phyloP scores from a whole-genome alignment of 2,797 vertebrate genomes.

The Eurystomus glaucurus region DNA sequence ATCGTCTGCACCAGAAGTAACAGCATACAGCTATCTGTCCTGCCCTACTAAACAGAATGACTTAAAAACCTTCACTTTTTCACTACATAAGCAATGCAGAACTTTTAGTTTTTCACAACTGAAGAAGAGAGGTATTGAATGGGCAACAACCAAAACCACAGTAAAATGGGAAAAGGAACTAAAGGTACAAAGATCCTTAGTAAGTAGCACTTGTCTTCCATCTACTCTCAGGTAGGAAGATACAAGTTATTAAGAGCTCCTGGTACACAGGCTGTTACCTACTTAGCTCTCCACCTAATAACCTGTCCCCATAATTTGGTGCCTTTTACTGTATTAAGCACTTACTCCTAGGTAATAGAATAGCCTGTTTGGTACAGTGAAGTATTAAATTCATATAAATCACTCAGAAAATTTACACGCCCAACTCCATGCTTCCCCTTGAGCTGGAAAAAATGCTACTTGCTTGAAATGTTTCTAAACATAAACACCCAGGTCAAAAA shows the following conservation, averaged over 20 bases:
- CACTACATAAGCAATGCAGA: neutral
- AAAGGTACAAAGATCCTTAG: neutral
- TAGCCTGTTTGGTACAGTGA: neutral
- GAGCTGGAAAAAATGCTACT: neutral
- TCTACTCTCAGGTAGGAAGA: neutral
- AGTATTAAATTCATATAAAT: neutral
- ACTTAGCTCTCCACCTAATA: neutral
- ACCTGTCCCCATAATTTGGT: neutral
- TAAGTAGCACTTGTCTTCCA: neutral
- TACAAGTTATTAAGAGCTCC: neutral
- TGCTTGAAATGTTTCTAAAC: neutral
- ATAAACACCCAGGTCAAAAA: neutral
- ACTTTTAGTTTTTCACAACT: neutral
- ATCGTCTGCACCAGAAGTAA: neutral
- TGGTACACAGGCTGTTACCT: neutral
- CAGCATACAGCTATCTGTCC: neutral
- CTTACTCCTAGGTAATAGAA: neutral
- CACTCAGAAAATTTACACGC: neutral
- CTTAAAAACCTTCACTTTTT: neutral
- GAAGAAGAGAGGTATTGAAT: neutral
- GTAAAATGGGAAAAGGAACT: neutral
- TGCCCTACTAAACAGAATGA: neutral
- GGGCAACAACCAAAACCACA: neutral
- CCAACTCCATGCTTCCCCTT: neutral
- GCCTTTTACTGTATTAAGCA: neutral